Percentiles rank a stretch among this genome's conserved stretches.
phyloP scores from a whole-genome alignment of 2,797 vertebrate genomes.

The Catharus ustulatus region DNA sequence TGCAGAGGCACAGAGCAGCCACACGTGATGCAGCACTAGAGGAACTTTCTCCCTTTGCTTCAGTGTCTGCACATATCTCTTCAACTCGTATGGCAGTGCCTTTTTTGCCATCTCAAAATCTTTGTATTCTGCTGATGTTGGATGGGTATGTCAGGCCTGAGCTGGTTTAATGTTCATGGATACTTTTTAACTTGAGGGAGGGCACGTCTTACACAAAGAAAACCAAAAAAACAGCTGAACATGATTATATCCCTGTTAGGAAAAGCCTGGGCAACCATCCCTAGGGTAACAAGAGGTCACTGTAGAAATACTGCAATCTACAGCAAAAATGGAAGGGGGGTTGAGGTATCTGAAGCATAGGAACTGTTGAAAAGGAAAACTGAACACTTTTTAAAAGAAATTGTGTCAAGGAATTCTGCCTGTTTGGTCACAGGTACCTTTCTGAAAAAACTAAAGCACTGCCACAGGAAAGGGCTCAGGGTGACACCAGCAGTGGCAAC shows the following conservation, averaged over 20 bases:
- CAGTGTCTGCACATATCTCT: neutral
- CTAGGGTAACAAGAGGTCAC: slow-evolving; percentile 44
- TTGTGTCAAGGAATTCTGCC: neutral
- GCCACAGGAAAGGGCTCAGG: neutral
- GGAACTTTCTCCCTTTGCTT: neutral
- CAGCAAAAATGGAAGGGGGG: neutral
- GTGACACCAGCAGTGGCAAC: neutral
- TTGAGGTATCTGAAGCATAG: neutral
- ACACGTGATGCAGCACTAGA: fast-evolving
- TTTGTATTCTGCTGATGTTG: neutral
- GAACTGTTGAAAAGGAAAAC: neutral
- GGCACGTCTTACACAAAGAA: slow-evolving; percentile 17
- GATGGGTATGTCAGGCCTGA: neutral
- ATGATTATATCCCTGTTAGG: slow-evolving; percentile 47
- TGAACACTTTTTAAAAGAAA: neutral
- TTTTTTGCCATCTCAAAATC: neutral
- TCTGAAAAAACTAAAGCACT: neutral
- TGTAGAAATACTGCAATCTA: slow-evolving; percentile 26
- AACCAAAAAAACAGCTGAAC: slow-evolving; percentile 15
- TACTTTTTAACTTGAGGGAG: slow-evolving; percentile 22
- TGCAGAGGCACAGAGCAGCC: neutral
- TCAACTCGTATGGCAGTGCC: neutral
- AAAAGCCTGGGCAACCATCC: slow-evolving; percentile 51
- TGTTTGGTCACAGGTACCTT: neutral
- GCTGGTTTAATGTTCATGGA: neutral